phyloP scores from a whole-genome alignment of 2,797 vertebrate genomes.

The Hyperoplus immaculatus region DNA sequence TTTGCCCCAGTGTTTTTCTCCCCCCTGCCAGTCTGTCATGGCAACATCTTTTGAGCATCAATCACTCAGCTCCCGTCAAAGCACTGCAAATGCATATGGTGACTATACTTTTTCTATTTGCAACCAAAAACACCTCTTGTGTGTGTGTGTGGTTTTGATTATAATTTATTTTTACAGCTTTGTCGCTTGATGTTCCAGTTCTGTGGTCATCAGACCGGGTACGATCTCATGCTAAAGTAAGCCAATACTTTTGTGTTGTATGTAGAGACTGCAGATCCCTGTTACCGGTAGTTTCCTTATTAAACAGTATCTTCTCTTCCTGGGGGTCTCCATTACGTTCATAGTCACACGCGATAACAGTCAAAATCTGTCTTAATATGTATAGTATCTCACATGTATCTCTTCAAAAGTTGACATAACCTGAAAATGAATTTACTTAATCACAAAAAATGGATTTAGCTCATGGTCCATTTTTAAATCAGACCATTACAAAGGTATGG shows the following conservation, averaged over 20 bases:
- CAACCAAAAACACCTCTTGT: slow-evolving; percentile 58
- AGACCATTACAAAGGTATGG: too few relatives aligned
- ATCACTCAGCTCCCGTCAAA: slow-evolving; percentile 72
- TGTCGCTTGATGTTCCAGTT: slow-evolving; percentile 21
- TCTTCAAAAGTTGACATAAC: too few relatives aligned
- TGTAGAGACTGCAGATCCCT: neutral
- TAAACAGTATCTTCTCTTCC: too few relatives aligned
- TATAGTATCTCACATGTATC: too few relatives aligned
- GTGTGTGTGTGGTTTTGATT: slow-evolving; percentile 51
- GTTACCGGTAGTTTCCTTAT: too few relatives aligned
- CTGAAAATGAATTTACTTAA: too few relatives aligned
- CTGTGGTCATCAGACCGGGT: slow-evolving; percentile 35
- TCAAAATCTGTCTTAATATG: too few relatives aligned
- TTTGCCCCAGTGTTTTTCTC: slow-evolving; percentile 77
- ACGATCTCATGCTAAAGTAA: slow-evolving; percentile 10
- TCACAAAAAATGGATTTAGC: too few relatives aligned
- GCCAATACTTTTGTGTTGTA: neutral
- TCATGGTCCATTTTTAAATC: too few relatives aligned
- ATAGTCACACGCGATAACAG: too few relatives aligned
- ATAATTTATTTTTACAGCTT: slow-evolving; percentile 40
- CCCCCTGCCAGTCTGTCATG: slow-evolving; percentile 76
- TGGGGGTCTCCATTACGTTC: too few relatives aligned
- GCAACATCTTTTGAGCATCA: slow-evolving; percentile 77
- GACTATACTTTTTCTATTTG: slow-evolving; percentile 72
- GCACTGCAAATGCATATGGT: slow-evolving; percentile 42